Evolutionary conservation across 2,888 invertebrate species (phyloP).

Genomic region (Temnothorax unifasciatus): DNA sequence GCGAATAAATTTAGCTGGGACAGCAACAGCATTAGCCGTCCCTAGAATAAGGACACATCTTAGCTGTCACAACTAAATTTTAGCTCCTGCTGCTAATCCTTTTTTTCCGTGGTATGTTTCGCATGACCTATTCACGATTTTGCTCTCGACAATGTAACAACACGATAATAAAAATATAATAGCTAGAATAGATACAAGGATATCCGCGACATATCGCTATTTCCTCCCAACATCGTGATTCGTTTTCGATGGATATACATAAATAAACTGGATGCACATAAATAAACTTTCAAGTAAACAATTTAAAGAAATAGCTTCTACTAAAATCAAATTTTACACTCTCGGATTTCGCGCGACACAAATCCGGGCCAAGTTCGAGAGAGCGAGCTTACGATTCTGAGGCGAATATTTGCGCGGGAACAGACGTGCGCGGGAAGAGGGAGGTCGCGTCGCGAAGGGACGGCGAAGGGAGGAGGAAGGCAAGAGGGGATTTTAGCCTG

Average conservation of each 20-base stretch:
- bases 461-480: background rate
- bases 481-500: slow-evolving; percentile 21
- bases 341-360: background rate
- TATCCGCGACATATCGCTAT: background rate
- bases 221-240: background rate
- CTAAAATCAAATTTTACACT: background rate
- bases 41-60: no score
- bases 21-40: no score
- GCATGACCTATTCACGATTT: slow-evolving; percentile 52
- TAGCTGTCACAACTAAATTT: no score
- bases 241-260: background rate
- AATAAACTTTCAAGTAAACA: background rate
- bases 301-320: background rate
- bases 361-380: background rate
- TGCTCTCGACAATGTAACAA: slow-evolving; percentile 57
- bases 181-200: background rate
- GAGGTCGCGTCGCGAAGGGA: background rate
- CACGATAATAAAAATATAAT: background rate
- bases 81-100: no score
- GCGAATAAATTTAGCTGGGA: no score
- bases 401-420: background rate
- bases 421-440: background rate
- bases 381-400: background rate
- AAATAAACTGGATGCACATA: background rate
- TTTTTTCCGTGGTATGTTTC: no score